These are phyloP conservation scores for Sphinx pinastri DNA, from an alignment of 2,888 invertebrate species.

Conservation along the genomic window DNA sequence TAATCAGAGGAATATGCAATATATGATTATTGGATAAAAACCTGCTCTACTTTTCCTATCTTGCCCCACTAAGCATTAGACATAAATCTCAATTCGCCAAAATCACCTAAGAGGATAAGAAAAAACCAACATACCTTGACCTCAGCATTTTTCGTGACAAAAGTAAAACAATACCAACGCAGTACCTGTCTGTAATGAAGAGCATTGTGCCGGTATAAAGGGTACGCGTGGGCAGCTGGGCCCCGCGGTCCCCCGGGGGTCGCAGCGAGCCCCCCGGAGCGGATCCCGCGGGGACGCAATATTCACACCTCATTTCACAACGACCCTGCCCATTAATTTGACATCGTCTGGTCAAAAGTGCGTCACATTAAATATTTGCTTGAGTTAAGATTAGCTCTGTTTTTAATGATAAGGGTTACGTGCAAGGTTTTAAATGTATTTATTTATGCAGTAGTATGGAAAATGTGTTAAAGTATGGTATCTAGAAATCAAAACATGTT, in stretches of 20 bases:
- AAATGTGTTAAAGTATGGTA: too few species aligned
- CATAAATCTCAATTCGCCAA: too few species aligned
- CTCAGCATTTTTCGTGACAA: slow-evolving; percentile 33
- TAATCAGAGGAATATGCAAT: too few species aligned
- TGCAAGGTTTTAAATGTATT: neutral
- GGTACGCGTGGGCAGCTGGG: slow-evolving; percentile 69
- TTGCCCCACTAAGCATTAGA: too few species aligned
- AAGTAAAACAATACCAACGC: slow-evolving; percentile 46
- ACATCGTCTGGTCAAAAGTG: slow-evolving; percentile 60
- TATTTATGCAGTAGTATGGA: neutral
- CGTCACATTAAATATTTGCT: slow-evolving; percentile 59
- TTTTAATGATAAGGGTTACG: slow-evolving; percentile 28
- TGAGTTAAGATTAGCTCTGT: slow-evolving; percentile 55
- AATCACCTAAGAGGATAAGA: too few species aligned
- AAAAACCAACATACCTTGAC: too few species aligned
- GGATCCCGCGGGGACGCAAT: slow-evolving; percentile 75
- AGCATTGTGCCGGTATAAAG: slow-evolving; percentile 64
- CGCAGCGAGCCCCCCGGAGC: slow-evolving; percentile 45
- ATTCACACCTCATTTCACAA: slow-evolving; percentile 84
- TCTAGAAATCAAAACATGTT: too few species aligned
- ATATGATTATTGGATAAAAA: too few species aligned
- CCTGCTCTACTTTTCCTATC: too few species aligned
- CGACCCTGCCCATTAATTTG: slow-evolving; percentile 70
- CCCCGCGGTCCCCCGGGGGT: slow-evolving; percentile 57
- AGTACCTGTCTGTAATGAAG: slow-evolving; percentile 72